A percentile compares a stretch with the other conserved stretches of the same genome.
These are phyloP conservation scores for Propithecus perrieri DNA, from an alignment of 2,797 vertebrate genomes.

Conservation along the genomic window DNA sequence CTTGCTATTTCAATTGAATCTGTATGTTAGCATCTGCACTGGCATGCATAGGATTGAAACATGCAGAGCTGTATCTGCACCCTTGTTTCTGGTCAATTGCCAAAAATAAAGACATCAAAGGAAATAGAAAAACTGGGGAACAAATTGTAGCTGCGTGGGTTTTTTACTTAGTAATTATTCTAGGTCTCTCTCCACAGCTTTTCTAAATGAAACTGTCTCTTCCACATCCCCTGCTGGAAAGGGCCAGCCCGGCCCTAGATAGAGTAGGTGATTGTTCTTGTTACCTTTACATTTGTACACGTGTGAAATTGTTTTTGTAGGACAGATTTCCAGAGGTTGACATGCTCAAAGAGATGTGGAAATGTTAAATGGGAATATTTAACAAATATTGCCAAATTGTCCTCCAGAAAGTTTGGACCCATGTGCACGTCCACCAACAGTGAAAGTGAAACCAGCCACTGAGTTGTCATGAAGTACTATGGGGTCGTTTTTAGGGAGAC, in stretches of 20 bases:
- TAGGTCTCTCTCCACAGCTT: not conserved
- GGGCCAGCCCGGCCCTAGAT: not conserved
- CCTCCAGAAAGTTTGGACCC: not conserved
- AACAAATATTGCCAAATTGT: not conserved
- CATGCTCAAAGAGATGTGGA: not conserved
- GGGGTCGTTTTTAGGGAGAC: not conserved
- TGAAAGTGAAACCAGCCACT: not conserved
- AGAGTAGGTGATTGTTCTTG: not conserved
- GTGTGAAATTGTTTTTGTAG: not conserved
- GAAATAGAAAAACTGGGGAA: conserved; percentile 6
- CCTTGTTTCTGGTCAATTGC: conserved; percentile 45
- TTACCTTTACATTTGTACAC: not conserved
- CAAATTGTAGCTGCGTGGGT: not conserved
- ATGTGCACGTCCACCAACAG: not conserved
- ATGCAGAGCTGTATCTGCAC: not conserved
- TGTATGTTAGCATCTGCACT: not conserved
- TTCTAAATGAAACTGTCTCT: not conserved
- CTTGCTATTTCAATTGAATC: not conserved
- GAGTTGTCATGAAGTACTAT: not conserved
- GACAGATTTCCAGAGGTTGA: not conserved
- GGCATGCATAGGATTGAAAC: not conserved
- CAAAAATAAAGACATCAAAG: conserved; percentile 60
- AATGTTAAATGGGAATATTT: not conserved
- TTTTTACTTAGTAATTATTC: conserved; percentile 4
- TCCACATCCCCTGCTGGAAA: not conserved